Evolutionary conservation across 2,888 invertebrate genomes (phyloP).

Genomic region (Drosophila austrosaltans): DNA sequence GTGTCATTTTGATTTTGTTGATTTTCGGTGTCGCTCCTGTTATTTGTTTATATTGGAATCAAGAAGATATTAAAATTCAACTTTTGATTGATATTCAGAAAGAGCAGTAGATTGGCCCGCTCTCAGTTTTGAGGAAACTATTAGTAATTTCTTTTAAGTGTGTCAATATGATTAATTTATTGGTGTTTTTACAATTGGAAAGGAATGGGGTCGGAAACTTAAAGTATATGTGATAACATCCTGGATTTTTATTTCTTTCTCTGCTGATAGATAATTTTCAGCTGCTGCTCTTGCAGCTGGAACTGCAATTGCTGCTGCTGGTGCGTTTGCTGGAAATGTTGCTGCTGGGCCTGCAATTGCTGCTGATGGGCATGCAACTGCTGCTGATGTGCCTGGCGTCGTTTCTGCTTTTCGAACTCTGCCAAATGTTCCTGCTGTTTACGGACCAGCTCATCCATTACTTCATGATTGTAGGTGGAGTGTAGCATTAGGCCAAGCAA

Average conservation of each 20-base stretch:
- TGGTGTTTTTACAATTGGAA: background rate
- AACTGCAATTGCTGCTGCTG: background rate
- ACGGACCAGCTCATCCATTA: constrained; percentile 89
- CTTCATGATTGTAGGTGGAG: constrained; percentile 97
- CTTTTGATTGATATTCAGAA: too few species aligned
- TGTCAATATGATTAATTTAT: background rate
- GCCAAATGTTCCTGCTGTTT: constrained; percentile 81
- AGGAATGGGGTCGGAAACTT: background rate
- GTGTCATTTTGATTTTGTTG: too few species aligned
- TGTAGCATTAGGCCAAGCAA: constrained; percentile 97
- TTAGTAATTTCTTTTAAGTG: background rate
- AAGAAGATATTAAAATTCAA: too few species aligned
- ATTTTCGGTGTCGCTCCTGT: too few species aligned
- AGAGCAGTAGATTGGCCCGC: too few species aligned
- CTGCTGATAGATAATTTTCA: background rate
- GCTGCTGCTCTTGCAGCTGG: constrained; percentile 11
- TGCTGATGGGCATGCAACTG: constrained; percentile 47
- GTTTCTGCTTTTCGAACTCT: constrained; percentile 67
- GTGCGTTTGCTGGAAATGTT: background rate
- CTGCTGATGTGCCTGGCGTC: constrained; percentile 51
- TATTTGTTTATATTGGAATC: too few species aligned
- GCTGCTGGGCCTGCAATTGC: constrained; percentile 3
- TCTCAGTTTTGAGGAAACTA: too few species aligned
- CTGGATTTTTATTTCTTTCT: background rate
- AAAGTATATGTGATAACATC: background rate